phyloP scores from a whole-genome alignment of 2,797 vertebrate species.

The Chaunax sp. region DNA sequence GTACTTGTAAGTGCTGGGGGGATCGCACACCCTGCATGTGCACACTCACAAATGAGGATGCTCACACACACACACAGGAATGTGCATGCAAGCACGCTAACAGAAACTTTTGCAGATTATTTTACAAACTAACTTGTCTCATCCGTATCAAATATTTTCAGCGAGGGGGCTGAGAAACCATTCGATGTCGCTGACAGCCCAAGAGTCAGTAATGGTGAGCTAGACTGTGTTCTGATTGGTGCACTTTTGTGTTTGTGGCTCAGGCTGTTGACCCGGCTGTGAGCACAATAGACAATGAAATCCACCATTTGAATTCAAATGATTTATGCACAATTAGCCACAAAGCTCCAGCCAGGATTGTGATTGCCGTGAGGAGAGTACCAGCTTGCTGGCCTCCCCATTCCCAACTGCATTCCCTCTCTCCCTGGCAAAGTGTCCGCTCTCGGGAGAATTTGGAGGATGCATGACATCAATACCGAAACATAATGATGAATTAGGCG shows the following conservation, averaged over 20 bases:
- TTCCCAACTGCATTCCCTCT: conserved; percentile 62
- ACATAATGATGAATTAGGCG: conserved; percentile 64
- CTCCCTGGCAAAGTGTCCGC: conserved; percentile 55
- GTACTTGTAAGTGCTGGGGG: conserved; percentile 20
- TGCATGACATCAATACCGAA: conserved; percentile 64
- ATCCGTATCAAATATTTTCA: conserved; percentile 47
- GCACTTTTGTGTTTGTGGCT: conserved; percentile 59
- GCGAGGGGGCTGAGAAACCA: conserved; percentile 41
- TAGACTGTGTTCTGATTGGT: conserved; percentile 69
- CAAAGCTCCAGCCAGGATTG: conserved; percentile 51
- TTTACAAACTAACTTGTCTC: conserved; percentile 56
- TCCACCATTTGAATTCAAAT: conserved; percentile 50
- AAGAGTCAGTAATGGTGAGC: conserved; percentile 65
- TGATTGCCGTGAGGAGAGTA: conserved; percentile 63
- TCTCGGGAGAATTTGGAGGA: conserved; percentile 59
- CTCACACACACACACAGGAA: conserved; percentile 5
- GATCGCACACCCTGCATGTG: background rate
- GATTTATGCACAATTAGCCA: conserved; percentile 62
- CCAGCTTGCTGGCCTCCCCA: conserved; percentile 50
- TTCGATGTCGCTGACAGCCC: conserved; percentile 66
- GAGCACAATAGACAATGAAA: conserved; percentile 52
- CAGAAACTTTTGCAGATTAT: conserved; percentile 29
- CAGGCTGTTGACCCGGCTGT: conserved; percentile 58
- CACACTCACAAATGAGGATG: conserved; percentile 11
- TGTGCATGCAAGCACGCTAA: background rate